Percentiles rank a stretch among this genome's conserved stretches.
These are phyloP conservation scores for Nothobranchius kuhntae DNA, from an alignment of 2,113 vertebrate species.

Conservation along the genomic window DNA sequence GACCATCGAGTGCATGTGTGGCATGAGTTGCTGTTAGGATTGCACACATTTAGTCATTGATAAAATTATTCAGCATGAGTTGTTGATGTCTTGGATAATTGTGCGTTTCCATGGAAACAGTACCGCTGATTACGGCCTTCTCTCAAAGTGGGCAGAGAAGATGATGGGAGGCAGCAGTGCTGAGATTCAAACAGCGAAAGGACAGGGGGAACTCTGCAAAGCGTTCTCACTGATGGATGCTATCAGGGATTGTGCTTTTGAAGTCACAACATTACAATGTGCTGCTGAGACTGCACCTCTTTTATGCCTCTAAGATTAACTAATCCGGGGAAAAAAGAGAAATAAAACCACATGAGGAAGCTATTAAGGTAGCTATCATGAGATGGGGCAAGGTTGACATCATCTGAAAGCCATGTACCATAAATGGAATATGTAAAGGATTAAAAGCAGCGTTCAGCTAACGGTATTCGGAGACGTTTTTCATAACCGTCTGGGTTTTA, in stretches of 20 bases:
- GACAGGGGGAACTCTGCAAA: slow-evolving; percentile 36
- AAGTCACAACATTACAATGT: slow-evolving; percentile 4
- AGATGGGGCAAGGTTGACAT: too few species aligned
- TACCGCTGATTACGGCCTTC: slow-evolving; percentile 27
- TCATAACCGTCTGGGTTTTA: too few species aligned
- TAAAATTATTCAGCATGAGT: slow-evolving; percentile 71
- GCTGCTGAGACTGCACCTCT: background rate
- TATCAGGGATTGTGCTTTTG: background rate
- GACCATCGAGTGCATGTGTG: background rate
- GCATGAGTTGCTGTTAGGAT: background rate
- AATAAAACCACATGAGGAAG: background rate
- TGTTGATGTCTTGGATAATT: slow-evolving; percentile 71
- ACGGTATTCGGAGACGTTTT: too few species aligned
- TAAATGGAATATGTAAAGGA: too few species aligned
- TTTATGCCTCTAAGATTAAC: background rate
- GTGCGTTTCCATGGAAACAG: slow-evolving; percentile 67
- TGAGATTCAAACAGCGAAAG: slow-evolving; percentile 35
- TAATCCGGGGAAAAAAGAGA: background rate
- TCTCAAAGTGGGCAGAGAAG: slow-evolving; percentile 38
- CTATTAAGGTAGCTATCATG: background rate
- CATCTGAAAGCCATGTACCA: too few species aligned
- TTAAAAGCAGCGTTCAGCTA: too few species aligned
- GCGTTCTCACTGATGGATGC: slow-evolving; percentile 35
- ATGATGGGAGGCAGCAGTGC: slow-evolving; percentile 12
- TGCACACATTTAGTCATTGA: slow-evolving; percentile 28